Base-by-base conservation (phyloP, 1,140 invertebrate genomes). In the Musca vetustissima region DNA sequence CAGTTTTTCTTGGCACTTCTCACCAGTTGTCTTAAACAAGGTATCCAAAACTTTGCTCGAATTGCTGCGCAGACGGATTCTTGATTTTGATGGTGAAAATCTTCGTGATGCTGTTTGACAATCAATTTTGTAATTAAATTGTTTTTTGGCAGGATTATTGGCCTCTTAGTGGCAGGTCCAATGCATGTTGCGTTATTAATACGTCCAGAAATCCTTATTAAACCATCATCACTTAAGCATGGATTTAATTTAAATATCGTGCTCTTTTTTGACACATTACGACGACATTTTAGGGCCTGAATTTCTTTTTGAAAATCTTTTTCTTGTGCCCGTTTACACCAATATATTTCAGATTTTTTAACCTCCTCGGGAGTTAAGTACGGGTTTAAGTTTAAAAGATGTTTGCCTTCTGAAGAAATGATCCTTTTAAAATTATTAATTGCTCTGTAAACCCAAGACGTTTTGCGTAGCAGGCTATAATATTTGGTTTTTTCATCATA, bases 1-100 rank as follows among this genome's bases (percentile, higher is more conserved):
- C 47, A 69, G 11, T 24, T 55, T 21, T 47, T 64, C 32, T 67
- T 52, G 14, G 32, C 32, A 22, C n/a, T 24, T 55, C 52, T 59
- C 4, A 59, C 55, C 14, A 59, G 17, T 32, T 59, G 55, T n/a
- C 55, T 59, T 32, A 59, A 59, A 32, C 55, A 28, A 1, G 55
- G 55, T 21, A 59, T 59, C 25, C 55, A 59, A 59, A 28, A 59
- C n/a, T 28, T 59, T 11, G 14, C n/a, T n/a, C 25, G 24, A 28
- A 59, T 32, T 28, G 24, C 55, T 15, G 55, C 55, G n/a, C 55
- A 59, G 3, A 55, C 24, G 17, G 52, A 55, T 22, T 55, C 52
- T 25, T 55, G 52, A 21, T 55, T 55, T 25, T 55, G 52, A 14
- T 55, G 52, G 14, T 8, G 21, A 15, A 55, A 55, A 14, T 55